Evolutionary conservation across 2,113 vertebrate genomes (phyloP), one percentile per base, ranked within the genome.

Genomic region (Scatophagus argus): DNA sequence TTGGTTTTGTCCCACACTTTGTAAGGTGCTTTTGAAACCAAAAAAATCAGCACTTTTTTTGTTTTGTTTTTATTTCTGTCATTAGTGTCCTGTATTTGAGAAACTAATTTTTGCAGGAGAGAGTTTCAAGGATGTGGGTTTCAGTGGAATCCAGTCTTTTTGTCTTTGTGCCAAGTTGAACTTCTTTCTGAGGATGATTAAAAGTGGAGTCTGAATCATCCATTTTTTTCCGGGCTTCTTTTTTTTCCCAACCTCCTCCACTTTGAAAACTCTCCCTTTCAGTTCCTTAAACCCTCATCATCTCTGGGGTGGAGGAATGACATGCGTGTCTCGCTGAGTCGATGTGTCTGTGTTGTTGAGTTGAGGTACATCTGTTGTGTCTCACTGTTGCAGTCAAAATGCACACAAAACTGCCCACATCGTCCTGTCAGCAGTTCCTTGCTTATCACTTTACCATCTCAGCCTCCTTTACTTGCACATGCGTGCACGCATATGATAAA

Each of bases 231-330:
- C n/a, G 49, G 73, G 17, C 2, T 69, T 41, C n/a, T n/a, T n/a
- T n/a, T n/a, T n/a, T n/a, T n/a, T n/a, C n/a, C n/a, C n/a, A 41
- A 68, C n/a, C 27, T 78, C 29, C 36, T 38, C 62, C 6, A 39
- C 51, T 55, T 23, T 10, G 8, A 47, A 76, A 59, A 74, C 68
- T 71, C 58, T 74, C 76, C 17, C 27, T 74, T 60, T 81, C 52
- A 44, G 60, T 46, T n/a, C 56, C 23, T 64, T 19, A 13, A 43
- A 21, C n/a, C 11, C 49, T 46, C 56, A 27, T 61, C 4, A 14
- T 52, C 69, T 43, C 58, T 4, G 31, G 8, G 68, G 69, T 76
- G 34, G 70, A 47, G 61, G 39, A 23, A 58, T 23, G 19, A 41
- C 10, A 38, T 73, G 55, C 71, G 39, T 69, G 43, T 70, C 61